A percentile compares a stretch with the other conserved stretches of the same genome.
These are phyloP conservation scores for Acrocephalus scirpaceus DNA, from an alignment of 2,797 vertebrate genomes.

Conservation along the genomic window DNA sequence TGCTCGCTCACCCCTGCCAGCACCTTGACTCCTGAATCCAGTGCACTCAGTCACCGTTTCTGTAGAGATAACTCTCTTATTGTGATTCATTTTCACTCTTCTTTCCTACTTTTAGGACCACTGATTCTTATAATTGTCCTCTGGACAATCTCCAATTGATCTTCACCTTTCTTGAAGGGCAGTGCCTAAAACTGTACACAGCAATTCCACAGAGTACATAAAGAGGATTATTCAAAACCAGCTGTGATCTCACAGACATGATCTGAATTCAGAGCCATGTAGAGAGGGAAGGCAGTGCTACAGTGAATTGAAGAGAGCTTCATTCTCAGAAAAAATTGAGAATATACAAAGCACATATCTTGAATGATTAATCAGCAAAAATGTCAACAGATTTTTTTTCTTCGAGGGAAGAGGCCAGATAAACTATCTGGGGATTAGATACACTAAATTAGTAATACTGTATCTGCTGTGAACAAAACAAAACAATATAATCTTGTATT, in stretches of 20 bases:
- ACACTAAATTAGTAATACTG: not conserved
- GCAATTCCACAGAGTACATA: not conserved
- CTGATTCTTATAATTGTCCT: not conserved
- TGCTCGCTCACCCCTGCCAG: fast-evolving
- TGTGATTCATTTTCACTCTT: not conserved
- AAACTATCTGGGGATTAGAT: not conserved
- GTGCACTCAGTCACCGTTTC: not conserved
- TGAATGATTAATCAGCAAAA: not conserved
- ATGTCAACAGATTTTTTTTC: not conserved
- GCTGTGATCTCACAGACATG: not conserved
- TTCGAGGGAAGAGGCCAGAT: not conserved
- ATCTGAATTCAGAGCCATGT: not conserved
- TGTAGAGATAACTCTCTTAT: not conserved
- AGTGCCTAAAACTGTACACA: not conserved
- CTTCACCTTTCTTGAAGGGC: not conserved
- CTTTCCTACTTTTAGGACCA: not conserved
- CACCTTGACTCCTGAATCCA: not conserved
- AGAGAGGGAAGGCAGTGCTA: not conserved
- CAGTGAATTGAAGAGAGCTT: not conserved
- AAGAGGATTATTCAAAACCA: not conserved
- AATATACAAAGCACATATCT: not conserved
- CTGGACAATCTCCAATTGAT: not conserved
- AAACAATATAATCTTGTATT: not conserved
- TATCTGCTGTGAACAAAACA: not conserved
- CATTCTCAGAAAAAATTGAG: not conserved